phyloP scores from a whole-genome alignment of 2,797 vertebrate species.

The Pangasius mekongensis region DNA sequence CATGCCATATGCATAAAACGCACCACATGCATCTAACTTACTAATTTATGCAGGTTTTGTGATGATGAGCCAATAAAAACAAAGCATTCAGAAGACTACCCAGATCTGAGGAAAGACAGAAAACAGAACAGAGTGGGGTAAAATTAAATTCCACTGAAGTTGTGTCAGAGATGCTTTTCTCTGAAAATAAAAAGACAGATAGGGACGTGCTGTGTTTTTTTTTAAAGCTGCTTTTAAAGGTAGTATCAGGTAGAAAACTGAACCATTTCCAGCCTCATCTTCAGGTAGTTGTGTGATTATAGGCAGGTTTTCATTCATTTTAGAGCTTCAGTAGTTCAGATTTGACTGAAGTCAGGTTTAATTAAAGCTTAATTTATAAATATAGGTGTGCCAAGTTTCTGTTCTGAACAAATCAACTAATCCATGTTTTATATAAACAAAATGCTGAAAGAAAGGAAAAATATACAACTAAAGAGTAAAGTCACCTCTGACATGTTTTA shows the following conservation, averaged over 20 bases:
- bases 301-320: no score
- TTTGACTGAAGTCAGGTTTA: no score
- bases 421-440: not conserved
- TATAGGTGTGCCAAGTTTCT: not conserved
- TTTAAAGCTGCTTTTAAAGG: not conserved
- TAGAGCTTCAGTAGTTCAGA: no score
- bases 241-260: no score
- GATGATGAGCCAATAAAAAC: no score
- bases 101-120: not conserved
- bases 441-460: not conserved
- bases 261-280: no score
- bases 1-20: no score
- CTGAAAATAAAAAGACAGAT: not conserved
- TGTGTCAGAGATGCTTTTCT: not conserved
- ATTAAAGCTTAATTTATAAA: no score
- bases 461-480: not conserved
- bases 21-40: no score
- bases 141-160: not conserved
- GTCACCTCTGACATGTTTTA: not conserved
- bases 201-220: not conserved
- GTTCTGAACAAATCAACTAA: not conserved
- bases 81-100: not conserved
- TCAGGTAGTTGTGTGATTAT: no score
- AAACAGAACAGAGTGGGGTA: no score
- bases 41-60: no score